A percentile compares a stretch with the other conserved stretches of the same genome.
phyloP scores from a whole-genome alignment of 2,888 invertebrate species.

The Linnaemya vulpina region DNA sequence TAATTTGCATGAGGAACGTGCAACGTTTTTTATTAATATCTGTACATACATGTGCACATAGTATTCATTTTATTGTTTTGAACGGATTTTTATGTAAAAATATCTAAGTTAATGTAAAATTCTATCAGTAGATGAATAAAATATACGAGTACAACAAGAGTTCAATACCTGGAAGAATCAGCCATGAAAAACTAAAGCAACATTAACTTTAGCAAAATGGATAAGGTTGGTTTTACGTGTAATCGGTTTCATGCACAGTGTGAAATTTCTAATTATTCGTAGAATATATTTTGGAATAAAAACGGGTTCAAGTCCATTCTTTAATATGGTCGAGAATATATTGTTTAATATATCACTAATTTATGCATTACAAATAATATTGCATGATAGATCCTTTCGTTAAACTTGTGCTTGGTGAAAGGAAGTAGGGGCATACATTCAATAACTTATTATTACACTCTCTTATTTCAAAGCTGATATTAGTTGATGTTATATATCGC shows the following conservation, averaged over 20 bases:
- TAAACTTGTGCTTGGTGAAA: no score
- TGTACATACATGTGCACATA: background rate
- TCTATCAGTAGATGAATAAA: constrained; percentile 51
- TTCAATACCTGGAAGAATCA: background rate
- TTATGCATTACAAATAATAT: no score
- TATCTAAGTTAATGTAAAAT: constrained; percentile 30
- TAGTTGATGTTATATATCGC: no score
- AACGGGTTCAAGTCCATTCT: no score
- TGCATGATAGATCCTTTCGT: no score
- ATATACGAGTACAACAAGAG: constrained; percentile 4
- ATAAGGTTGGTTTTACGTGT: background rate
- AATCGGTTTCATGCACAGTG: constrained; percentile 41
- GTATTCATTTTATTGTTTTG: constrained; percentile 16
- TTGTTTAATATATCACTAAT: no score
- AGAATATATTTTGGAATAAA: background rate
- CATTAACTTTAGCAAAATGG: constrained; percentile 17
- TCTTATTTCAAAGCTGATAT: no score
- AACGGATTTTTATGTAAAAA: constrained; percentile 42
- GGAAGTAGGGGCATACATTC: no score
- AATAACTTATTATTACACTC: no score
- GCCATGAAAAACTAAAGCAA: constrained; percentile 51
- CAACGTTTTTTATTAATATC: constrained; percentile 36
- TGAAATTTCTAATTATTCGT: background rate
- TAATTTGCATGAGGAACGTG: constrained; percentile 71
- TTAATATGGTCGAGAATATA: no score